These are phyloP conservation scores for Geotria australis DNA, from an alignment of 2,797 vertebrate species.

Conservation along the genomic window DNA sequence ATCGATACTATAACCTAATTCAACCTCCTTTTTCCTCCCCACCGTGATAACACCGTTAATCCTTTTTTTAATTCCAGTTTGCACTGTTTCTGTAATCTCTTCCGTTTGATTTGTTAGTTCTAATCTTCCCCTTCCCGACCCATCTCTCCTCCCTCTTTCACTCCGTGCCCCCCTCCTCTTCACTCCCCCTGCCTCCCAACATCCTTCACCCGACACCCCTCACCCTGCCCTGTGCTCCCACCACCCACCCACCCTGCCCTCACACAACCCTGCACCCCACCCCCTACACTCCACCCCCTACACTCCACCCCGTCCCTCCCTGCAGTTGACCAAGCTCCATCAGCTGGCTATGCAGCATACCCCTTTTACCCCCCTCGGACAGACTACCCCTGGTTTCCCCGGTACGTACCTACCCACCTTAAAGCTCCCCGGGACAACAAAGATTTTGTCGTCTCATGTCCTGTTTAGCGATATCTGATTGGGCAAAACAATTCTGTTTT, in stretches of 20 bases:
- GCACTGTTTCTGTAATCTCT: background rate
- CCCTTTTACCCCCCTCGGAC: constrained; percentile 93
- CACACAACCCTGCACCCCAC: background rate
- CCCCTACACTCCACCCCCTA: too few species aligned
- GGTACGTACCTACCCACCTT: constrained; percentile 82
- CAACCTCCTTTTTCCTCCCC: background rate
- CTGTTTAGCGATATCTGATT: constrained; percentile 7
- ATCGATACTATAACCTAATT: too few species aligned
- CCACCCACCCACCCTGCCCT: background rate
- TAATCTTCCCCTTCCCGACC: background rate
- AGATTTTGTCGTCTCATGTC: constrained; percentile 12
- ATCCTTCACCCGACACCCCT: background rate
- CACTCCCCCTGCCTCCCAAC: background rate
- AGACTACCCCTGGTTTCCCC: constrained; percentile 95
- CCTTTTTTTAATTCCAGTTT: background rate
- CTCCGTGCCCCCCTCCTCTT: background rate
- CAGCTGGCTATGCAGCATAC: constrained; percentile 98
- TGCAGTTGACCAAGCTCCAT: constrained; percentile 99
- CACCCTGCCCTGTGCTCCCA: background rate
- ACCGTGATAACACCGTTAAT: background rate
- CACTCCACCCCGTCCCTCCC: constrained; percentile 6
- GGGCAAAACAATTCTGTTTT: background rate
- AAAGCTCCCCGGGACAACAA: constrained; percentile 52
- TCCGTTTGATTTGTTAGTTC: too few species aligned
- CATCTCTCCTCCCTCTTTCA: background rate